These are phyloP conservation scores for Asbolus verrucosus DNA, from an alignment of 1,140 invertebrate genomes.

Conservation along the genomic window DNA sequence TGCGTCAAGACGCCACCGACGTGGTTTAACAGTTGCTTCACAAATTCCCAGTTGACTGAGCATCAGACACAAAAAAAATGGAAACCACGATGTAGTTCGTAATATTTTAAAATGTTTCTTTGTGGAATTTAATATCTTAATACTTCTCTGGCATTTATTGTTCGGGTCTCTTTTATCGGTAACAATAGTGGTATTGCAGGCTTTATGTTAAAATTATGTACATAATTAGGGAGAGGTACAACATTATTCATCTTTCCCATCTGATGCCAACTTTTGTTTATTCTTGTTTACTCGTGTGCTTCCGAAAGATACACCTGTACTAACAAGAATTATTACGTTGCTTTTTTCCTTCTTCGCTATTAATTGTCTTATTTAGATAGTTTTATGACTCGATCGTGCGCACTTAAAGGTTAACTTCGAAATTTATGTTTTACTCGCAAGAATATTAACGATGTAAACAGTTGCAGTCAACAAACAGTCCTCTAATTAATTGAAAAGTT, in stretches of 20 bases:
- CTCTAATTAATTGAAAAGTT: constrained; percentile 11
- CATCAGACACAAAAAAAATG: constrained; percentile 17
- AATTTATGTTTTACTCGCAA: constrained; percentile 4
- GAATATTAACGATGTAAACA: constrained; percentile 7
- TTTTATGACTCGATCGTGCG: constrained; percentile 15
- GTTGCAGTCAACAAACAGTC: no score
- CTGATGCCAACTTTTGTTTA: constrained; percentile 33
- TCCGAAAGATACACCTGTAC: constrained; percentile 36
- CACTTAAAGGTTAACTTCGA: constrained; percentile 3
- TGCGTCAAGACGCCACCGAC: no score
- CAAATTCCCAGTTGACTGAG: background rate
- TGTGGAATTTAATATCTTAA: constrained; percentile 38
- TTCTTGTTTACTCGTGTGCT: constrained; percentile 4
- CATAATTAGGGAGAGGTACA: constrained; percentile 34
- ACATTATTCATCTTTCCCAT: constrained; percentile 17
- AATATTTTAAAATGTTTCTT: constrained; percentile 34
- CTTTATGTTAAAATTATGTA: constrained; percentile 42
- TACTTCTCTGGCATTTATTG: constrained; percentile 42
- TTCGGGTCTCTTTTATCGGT: constrained; percentile 37
- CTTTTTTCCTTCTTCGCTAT: background rate
- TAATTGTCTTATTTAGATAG: constrained; percentile 24
- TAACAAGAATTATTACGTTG: constrained; percentile 11
- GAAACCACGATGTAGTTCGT: background rate
- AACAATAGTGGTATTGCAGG: constrained; percentile 32
- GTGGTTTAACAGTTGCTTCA: no score